Conservation (phyloP, 2,797 vertebrate species). For the Lycodopsis pacificus region DNA sequence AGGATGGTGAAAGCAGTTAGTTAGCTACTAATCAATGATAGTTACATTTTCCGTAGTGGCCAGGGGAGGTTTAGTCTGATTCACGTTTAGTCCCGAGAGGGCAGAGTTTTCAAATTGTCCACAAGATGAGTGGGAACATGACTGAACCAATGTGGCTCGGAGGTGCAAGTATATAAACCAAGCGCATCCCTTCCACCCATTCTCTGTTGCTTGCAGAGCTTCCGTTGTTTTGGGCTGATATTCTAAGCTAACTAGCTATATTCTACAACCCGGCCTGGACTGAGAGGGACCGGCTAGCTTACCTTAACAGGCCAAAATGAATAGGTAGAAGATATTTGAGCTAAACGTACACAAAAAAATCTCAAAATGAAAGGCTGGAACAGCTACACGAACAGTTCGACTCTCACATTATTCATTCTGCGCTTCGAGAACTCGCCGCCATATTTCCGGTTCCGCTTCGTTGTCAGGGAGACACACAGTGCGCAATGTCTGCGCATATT, state of each 20-base stretch:
- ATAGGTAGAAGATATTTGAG: neutral
- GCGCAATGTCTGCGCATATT: constrained; percentile 55
- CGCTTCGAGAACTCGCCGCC: constrained; percentile 18
- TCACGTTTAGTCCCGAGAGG: neutral
- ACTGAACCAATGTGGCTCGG: fast-evolving
- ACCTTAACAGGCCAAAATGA: constrained; percentile 56
- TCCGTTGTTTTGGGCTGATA: constrained; percentile 28
- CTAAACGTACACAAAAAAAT: neutral
- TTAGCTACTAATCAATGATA: neutral
- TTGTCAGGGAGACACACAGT: constrained; percentile 25
- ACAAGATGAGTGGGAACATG: fast-evolving
- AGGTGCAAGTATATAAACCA: neutral
- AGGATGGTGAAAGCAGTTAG: neutral
- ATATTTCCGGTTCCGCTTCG: constrained; percentile 74
- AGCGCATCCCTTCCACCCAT: neutral
- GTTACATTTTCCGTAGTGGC: neutral
- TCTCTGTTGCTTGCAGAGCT: constrained; percentile 19
- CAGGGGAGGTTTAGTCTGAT: fast-evolving
- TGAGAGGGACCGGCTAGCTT: constrained; percentile 37
- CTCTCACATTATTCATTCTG: constrained; percentile 71
- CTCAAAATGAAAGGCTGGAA: neutral
- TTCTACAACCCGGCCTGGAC: too few species aligned
- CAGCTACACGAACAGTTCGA: constrained; percentile 19
- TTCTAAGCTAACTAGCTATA: constrained; percentile 10
- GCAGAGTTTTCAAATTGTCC: neutral